These are phyloP conservation scores for Formica exsecta DNA, from an alignment of 1,140 invertebrate species.

Conservation along the genomic window DNA sequence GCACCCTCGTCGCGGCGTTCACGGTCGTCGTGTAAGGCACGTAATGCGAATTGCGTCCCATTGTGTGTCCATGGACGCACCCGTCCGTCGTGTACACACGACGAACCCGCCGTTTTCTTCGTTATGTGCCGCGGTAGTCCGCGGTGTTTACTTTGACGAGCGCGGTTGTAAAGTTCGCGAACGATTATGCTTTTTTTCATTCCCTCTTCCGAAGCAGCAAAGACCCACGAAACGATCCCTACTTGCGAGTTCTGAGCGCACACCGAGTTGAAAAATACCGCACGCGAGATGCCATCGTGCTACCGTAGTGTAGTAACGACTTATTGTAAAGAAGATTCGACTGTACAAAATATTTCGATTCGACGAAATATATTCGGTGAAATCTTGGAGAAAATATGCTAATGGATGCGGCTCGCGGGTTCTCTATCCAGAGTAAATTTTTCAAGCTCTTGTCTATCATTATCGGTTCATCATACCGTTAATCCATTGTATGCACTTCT, in stretches of 20 bases:
- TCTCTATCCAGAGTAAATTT: background rate
- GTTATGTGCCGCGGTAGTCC: constrained; percentile 66
- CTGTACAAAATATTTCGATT: background rate
- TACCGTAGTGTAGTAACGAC: background rate
- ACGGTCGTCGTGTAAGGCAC: constrained; percentile 34
- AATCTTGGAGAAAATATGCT: background rate
- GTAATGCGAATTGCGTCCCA: constrained; percentile 64
- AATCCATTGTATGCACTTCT: background rate
- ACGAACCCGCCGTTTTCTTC: constrained; percentile 66
- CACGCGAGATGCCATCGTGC: background rate
- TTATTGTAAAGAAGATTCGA: background rate
- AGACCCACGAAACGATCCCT: background rate
- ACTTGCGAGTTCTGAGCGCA: constrained; percentile 23
- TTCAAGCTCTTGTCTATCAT: constrained; percentile 10
- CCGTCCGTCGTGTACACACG: background rate
- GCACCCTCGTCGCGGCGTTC: constrained; percentile 22
- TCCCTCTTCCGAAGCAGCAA: background rate
- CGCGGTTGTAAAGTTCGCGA: constrained; percentile 74
- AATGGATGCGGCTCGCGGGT: too few relatives aligned
- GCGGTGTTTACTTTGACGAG: constrained; percentile 81
- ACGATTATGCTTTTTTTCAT: constrained; percentile 65
- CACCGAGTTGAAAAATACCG: constrained; percentile 1
- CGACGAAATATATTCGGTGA: background rate
- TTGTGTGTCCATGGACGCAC: constrained; percentile 43
- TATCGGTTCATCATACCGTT: background rate